Percentiles rank a stretch among this genome's conserved stretches.
These are phyloP conservation scores for Oceanodroma tethys DNA, from an alignment of 2,113 vertebrate genomes.

Conservation along the genomic window DNA sequence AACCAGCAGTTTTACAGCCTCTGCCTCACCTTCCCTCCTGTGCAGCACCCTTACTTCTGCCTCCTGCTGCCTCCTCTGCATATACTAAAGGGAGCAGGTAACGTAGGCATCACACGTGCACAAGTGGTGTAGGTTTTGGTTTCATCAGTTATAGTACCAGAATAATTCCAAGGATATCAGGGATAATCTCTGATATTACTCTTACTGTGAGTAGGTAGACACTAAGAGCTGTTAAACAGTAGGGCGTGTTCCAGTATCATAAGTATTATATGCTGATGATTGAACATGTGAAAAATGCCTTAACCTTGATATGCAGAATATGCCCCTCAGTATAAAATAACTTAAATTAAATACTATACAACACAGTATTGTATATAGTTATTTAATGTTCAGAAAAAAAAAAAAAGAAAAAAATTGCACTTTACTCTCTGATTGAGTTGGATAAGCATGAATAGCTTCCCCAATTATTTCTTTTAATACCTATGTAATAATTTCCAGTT, in stretches of 20 bases:
- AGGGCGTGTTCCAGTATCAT: accelerated
- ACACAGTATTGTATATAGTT: not conserved
- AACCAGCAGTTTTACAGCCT: not conserved
- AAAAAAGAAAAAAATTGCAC: not conserved
- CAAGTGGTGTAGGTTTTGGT: not conserved
- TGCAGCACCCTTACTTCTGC: not conserved
- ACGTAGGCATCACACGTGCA: not conserved
- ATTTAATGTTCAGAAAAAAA: not conserved
- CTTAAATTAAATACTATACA: not conserved
- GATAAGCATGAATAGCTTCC: not conserved
- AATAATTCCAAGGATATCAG: not conserved
- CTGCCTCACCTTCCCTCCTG: not conserved
- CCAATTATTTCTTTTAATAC: not conserved
- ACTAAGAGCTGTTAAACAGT: not conserved
- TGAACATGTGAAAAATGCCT: not conserved
- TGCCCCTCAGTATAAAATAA: not conserved
- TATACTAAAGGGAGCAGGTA: not conserved
- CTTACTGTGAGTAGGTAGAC: not conserved
- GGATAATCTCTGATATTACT: not conserved
- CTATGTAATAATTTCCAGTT: not conserved
- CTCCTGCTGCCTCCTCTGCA: not conserved
- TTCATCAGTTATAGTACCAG: not conserved
- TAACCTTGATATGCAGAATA: not conserved
- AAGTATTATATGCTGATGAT: not conserved
- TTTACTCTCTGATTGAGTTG: not conserved